A percentile compares a stretch with the other conserved stretches of the same genome.
Conservation (phyloP, 2,113 vertebrate genomes). For the Platysternon megacephalum region DNA sequence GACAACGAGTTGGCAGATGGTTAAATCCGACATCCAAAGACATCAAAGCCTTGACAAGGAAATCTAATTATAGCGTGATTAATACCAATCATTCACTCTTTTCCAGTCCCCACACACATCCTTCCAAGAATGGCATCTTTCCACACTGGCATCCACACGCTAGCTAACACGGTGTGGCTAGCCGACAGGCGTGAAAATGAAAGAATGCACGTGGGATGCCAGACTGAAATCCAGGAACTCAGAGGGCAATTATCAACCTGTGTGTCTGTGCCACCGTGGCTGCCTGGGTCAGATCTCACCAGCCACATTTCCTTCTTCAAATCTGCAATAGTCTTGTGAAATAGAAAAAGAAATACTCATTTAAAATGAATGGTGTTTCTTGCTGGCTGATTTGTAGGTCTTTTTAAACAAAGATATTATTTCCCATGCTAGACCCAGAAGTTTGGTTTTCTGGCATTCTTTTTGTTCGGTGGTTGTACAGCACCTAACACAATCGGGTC, state of each 20-base stretch:
- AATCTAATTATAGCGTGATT: conserved; percentile 22
- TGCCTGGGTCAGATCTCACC: conserved; percentile 19
- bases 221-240: conserved; percentile 25
- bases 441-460: background rate
- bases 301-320: background rate
- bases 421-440: background rate
- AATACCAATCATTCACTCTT: background rate
- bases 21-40: conserved; percentile 12
- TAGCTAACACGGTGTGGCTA: background rate
- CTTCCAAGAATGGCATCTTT: background rate
- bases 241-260: conserved; percentile 53
- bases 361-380: background rate
- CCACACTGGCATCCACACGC: background rate
- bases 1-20: background rate
- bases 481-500: background rate
- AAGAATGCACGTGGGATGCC: background rate
- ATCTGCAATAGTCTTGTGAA: background rate
- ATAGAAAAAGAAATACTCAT: background rate
- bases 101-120: background rate
- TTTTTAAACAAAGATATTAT: background rate
- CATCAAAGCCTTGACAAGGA: background rate
- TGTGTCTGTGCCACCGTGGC: background rate
- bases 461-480: background rate
- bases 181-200: background rate
- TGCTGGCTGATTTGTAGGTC: background rate